Conservation (phyloP, 2,888 invertebrate genomes). For the Marasmarcha lunaedactyla region DNA sequence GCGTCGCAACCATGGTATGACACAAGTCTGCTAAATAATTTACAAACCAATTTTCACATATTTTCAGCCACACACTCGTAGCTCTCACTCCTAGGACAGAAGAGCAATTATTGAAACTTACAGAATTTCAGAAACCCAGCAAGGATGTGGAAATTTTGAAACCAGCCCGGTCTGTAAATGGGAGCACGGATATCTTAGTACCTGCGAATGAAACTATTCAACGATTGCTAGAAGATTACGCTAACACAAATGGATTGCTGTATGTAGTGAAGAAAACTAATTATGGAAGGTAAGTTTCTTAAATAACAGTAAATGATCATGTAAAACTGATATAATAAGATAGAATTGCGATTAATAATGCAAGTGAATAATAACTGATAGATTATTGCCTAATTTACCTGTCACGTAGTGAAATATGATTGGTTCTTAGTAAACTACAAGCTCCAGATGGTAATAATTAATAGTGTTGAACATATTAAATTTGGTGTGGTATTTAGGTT, state of each 20-base stretch:
- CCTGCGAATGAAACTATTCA: conserved; percentile 26
- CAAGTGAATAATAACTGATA: too few species aligned
- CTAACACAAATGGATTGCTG: conserved; percentile 21
- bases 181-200: conserved; percentile 45
- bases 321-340: too few species aligned
- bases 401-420: too few species aligned
- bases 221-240: conserved; percentile 26
- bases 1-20: too few species aligned
- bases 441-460: too few species aligned
- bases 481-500: too few species aligned
- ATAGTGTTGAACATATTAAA: too few species aligned
- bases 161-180: conserved; percentile 35
- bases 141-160: conserved; percentile 37
- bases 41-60: neutral
- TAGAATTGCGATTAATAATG: too few species aligned
- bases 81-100: conserved; percentile 28
- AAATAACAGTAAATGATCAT: too few species aligned
- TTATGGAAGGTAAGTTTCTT: conserved; percentile 41
- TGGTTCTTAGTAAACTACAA: too few species aligned
- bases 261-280: conserved; percentile 28
- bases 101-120: conserved; percentile 25
- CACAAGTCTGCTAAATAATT: too few species aligned
- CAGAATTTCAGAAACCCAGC: conserved; percentile 26
- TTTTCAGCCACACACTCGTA: conserved; percentile 40
- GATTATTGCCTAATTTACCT: too few species aligned